Base-by-base conservation (phyloP, 2,113 vertebrate genomes). In the Trematomus loennbergii region DNA sequence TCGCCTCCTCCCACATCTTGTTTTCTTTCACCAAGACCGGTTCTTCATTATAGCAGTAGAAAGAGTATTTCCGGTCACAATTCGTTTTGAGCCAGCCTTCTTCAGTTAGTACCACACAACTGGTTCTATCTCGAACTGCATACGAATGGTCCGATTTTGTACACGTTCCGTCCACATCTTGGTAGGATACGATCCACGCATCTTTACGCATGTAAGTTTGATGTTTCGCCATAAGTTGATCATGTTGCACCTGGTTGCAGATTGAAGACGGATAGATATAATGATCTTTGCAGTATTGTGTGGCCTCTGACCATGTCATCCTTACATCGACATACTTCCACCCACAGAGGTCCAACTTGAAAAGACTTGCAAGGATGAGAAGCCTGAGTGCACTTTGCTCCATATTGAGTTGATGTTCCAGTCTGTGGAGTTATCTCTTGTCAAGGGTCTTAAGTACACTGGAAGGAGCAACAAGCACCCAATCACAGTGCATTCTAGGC, bases 111-210 rank as follows among this genome's bases (percentile, higher is more conserved):
- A 0, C 9, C 36, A 72, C 69, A 72, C 90, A 93, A 29, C 5
- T 9, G 18, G 1, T 4, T 1, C 29, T 29, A 29, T 4, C 25
- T 2, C 0, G 0, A 36, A 2, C 0, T 11, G 0, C 4, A 0
- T 6, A 40, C 8, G 7, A 8, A 40, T 6, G 36, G 7, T 29
- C 3, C 29, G 3, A 29, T 29, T 29, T 29, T 29, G 29, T 29
- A 40, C 85, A 82, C 0, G 0, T 63, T 0, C 50, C 53, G 1
- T 9, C 29, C 9, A 0, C 11, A 9, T 78, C 55, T 22, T 54
- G 75, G 70, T 84, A 48, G 33, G 88, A 78, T 49, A 87, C 90
- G 25, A 83, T 87, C 90, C 90, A 93, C 17, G 2, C 11, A 10
- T 20, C 0, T 3, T 0, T 0, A 10, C 2, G 0, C 4, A 9